phyloP scores from a whole-genome alignment of 2,888 invertebrate species.

The Sepioteuthis lessoniana region DNA sequence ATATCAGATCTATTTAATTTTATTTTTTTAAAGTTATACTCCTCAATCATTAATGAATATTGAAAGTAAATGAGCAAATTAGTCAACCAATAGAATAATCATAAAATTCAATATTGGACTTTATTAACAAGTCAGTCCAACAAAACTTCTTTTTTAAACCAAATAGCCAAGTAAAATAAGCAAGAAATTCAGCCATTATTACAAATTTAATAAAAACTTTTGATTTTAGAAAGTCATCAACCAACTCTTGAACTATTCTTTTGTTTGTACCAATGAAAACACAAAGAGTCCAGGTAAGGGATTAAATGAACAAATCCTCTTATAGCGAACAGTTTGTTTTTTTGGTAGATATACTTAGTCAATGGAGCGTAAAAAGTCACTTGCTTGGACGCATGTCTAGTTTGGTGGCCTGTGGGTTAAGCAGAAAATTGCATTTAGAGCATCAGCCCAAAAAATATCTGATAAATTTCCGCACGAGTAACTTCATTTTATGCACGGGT shows the following conservation, averaged over 20 bases:
- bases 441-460: neutral
- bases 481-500: neutral
- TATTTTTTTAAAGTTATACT: no score
- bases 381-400: conserved; percentile 13
- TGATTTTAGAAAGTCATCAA: neutral
- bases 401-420: neutral
- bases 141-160: no score
- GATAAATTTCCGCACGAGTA: conserved; percentile 20
- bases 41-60: no score
- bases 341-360: neutral
- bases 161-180: no score
- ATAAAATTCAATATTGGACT: no score
- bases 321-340: neutral
- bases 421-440: neutral
- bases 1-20: no score
- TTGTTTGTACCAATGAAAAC: neutral
- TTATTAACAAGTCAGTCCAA: no score
- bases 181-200: no score
- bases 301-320: neutral
- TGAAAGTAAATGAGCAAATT: no score
- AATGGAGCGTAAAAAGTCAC: conserved; percentile 35
- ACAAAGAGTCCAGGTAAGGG: neutral
- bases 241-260: neutral
- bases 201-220: neutral
- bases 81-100: no score